Evolutionary conservation across 2,888 invertebrate species (phyloP), one percentile per base, ranked within the genome.

Genomic region (Dicycla oo): DNA sequence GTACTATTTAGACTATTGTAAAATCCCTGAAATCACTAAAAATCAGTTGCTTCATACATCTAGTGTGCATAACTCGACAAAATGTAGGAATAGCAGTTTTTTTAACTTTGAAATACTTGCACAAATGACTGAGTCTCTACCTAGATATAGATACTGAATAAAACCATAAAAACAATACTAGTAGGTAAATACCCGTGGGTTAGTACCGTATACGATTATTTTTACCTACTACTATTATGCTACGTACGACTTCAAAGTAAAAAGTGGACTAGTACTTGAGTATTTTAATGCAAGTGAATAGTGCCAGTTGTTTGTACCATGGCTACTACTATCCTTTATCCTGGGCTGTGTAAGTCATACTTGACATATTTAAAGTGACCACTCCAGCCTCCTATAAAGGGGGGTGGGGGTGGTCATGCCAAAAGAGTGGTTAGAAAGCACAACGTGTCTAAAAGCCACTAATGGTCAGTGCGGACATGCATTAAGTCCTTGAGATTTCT

Each of bases 401-500:
- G 57, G 45, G 49, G 71, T n/a, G 69, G 57, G 15, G 40, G 57
- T 51, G 49, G 71, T n/a, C 56, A 47, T n/a, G 18, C 3, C n/a
- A 26, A n/a, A 78, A 47, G 51, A 53, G 45, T 47, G 20, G 30
- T 71, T 62, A 3, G 40, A 69, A 73, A 40, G 61, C 45, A 23
- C 23, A 13, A 56, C 20, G 13, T 20, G 0, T n/a, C 3, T 57
- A 49, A 72, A 72, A 79, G 47, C 40, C 11, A 2, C 34, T 34
- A 51, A 75, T 47, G 79, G 73, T 62, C 38, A 58, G 51, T 40
- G 18, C 15, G 7, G 15, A 78, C 18, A 23, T 57, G 57, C 51
- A 72, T 78, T 75, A 53, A 11, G 30, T 40, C 34, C 71, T 75
- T 23, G 15, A 76, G 20, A 40, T 60, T 58, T 60, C 3, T 75